phyloP scores from a whole-genome alignment of 2,888 invertebrate genomes.

The Therioaphis trifolii region DNA sequence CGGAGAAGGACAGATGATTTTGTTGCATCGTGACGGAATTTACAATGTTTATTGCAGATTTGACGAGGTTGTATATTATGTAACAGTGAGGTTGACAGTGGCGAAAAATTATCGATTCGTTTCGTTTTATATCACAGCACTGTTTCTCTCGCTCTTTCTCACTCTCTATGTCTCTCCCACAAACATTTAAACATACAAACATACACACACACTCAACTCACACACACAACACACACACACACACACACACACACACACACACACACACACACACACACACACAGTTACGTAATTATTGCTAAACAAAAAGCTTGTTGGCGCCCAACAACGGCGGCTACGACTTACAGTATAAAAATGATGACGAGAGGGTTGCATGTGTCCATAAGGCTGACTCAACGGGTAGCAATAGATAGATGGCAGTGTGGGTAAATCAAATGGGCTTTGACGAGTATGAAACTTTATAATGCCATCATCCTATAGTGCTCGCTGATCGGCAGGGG shows the following conservation, averaged over 20 bases:
- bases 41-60: slow-evolving; percentile 49
- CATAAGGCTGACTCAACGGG: neutral
- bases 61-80: slow-evolving; percentile 23
- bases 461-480: neutral
- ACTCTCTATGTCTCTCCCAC: too few relatives aligned
- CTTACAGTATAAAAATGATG: neutral
- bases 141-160: too few relatives aligned
- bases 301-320: neutral
- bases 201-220: neutral
- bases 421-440: slow-evolving; percentile 14
- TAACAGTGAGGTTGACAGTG: neutral
- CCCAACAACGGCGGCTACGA: neutral
- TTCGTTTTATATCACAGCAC: neutral
- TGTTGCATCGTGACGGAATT: slow-evolving; percentile 53
- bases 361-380: neutral
- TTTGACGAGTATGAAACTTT: slow-evolving; percentile 22
- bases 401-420: neutral
- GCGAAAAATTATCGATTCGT: slow-evolving; percentile 50
- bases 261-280: neutral
- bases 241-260: too few relatives aligned
- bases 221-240: neutral
- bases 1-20: slow-evolving; percentile 21
- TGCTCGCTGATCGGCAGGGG: neutral
- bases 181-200: too few relatives aligned
- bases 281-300: neutral